Evolutionary conservation across 2,797 vertebrate genomes (phyloP).

Genomic region (Macroramphosus scolopax): DNA sequence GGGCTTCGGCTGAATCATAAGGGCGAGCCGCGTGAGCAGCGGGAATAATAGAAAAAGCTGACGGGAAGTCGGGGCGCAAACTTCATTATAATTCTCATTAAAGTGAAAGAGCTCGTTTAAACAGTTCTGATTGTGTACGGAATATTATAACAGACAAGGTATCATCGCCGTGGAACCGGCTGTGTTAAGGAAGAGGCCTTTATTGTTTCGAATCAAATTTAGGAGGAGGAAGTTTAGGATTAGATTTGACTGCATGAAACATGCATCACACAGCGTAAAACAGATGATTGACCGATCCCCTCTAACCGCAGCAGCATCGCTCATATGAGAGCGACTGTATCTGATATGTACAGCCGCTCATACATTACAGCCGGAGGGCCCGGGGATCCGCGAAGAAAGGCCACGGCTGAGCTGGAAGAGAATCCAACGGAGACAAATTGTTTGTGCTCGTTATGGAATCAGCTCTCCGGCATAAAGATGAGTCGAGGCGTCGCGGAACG

Average conservation of each 20-base stretch:
- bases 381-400: slow-evolving; percentile 57
- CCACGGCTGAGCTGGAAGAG: slow-evolving; percentile 49
- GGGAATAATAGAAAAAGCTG: slow-evolving; percentile 10
- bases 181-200: no score
- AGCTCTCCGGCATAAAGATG: slow-evolving; percentile 57
- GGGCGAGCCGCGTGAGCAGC: slow-evolving; percentile 1
- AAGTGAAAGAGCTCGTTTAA: slow-evolving; percentile 20
- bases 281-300: no score
- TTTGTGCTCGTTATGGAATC: slow-evolving; percentile 68
- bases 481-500: slow-evolving; percentile 47
- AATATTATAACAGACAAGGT: no score
- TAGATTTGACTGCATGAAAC: no score
- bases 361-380: slow-evolving; percentile 48
- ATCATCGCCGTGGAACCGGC: no score
- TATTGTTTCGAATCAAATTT: no score
- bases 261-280: no score
- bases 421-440: slow-evolving; percentile 65
- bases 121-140: background rate
- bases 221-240: no score
- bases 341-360: slow-evolving; percentile 52
- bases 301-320: no score
- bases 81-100: slow-evolving; percentile 29
- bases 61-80: slow-evolving; percentile 18
- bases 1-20: slow-evolving; percentile 25
- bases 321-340: slow-evolving; percentile 20